These are phyloP conservation scores for Asbolus verrucosus DNA, from an alignment of 1,140 invertebrate species.

Conservation along the genomic window DNA sequence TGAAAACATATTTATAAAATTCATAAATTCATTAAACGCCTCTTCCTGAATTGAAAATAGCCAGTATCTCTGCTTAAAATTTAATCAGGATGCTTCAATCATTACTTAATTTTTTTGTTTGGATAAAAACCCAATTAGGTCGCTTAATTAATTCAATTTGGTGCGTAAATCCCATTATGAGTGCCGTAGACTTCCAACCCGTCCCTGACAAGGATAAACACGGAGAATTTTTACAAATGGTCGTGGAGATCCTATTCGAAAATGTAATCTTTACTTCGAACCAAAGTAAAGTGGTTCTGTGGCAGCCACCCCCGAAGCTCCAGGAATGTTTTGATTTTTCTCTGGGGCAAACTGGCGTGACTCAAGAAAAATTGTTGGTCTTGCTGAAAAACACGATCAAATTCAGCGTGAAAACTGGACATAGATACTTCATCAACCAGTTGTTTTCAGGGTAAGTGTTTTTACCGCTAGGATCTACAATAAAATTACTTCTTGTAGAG, in stretches of 20 bases:
- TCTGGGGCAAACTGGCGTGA: conserved; percentile 60
- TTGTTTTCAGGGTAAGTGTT: conserved; percentile 66
- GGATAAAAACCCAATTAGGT: conserved; percentile 31
- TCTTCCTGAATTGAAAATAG: conserved; percentile 9
- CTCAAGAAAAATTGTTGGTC: conserved; percentile 64
- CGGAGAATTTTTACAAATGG: conserved; percentile 61
- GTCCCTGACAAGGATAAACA: conserved; percentile 62
- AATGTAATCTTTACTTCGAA: conserved; percentile 63
- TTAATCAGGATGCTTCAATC: conserved; percentile 35
- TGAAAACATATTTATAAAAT: no score
- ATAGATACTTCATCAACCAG: conserved; percentile 70
- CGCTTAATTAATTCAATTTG: conserved; percentile 29
- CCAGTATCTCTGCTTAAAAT: conserved; percentile 23
- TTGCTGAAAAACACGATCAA: conserved; percentile 64
- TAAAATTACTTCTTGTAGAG: neutral
- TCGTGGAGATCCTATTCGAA: conserved; percentile 61
- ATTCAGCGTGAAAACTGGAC: conserved; percentile 69
- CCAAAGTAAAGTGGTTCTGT: conserved; percentile 62
- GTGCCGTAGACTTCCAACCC: conserved; percentile 54
- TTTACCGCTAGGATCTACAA: neutral
- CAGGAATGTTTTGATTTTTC: conserved; percentile 63
- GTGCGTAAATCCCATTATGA: conserved; percentile 43
- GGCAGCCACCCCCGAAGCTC: conserved; percentile 62
- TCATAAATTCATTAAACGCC: no score
- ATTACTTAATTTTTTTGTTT: conserved; percentile 37